Percentiles rank a stretch among this genome's conserved stretches.
Conservation (phyloP, 2,113 vertebrate genomes). For the Chaetorhynchus papuensis region DNA sequence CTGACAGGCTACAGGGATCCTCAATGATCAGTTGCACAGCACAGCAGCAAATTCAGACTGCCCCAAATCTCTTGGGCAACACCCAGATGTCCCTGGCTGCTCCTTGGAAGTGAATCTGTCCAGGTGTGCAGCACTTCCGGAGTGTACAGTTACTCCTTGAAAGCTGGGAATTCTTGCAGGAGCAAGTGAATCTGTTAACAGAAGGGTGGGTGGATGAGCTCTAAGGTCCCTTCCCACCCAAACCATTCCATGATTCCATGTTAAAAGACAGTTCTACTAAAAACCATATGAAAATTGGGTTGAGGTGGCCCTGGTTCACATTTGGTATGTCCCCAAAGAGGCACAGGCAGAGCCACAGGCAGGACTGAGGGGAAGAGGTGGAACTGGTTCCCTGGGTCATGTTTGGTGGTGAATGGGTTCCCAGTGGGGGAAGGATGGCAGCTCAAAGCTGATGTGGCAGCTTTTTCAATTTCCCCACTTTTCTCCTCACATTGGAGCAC, state of each 20-base stretch:
- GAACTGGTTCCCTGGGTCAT: not conserved
- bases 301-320: too few relatives aligned
- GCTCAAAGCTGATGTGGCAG: not conserved
- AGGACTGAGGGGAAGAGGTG: not conserved
- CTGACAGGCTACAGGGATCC: not conserved
- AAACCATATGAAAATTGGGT: not conserved
- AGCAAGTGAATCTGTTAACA: not conserved
- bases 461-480: not conserved
- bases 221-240: not conserved
- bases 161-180: not conserved
- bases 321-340: not conserved
- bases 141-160: not conserved
- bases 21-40: rapidly evolving
- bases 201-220: not conserved
- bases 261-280: not conserved
- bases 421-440: not conserved
- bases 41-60: not conserved
- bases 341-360: not conserved
- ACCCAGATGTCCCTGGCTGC: not conserved
- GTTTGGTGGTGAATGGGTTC: not conserved
- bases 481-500: not conserved
- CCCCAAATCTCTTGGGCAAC: not conserved
- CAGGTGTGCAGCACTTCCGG: rapidly evolving
- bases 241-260: not conserved
- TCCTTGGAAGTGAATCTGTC: not conserved